Base-by-base conservation (phyloP, 2,113 vertebrate genomes). In the Strigops habroptila region DNA sequence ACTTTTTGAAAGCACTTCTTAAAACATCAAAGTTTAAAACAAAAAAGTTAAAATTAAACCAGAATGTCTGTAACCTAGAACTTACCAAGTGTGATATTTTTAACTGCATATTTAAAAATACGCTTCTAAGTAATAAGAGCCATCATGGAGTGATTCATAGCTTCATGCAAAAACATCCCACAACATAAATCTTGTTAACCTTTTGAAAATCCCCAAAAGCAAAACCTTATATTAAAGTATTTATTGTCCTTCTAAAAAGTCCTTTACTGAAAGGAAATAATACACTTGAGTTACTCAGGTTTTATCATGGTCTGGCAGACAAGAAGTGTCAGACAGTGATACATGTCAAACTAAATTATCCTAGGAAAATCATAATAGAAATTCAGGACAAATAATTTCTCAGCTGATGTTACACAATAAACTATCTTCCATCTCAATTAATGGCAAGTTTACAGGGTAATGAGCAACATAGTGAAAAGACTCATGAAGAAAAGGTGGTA, bases 101-200 rank as follows among this genome's bases (percentile, higher is more conserved):
- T 95, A 95, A 95, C 91, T 88, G 71, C 86, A 88, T 92, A 94
- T 92, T 96, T 79, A 95, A 86, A 95, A 96, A 90, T 85, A 92
- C 0, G 10, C 49, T 95, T 91, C 84, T 80, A 96, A 95, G 95
- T 97, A 97, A 97, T 94, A 95, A 87, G 86, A 95, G 71, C 86
- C 94, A 96, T 94, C 96, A 90, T 46, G 69, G 76, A 94, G 44
- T 97, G 95, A 97, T 94, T 96, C 97, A 97, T 95, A 96, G 85
- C 90, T 96, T 96, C 92, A 96, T 97, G 90, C 77, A 96, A 97
- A 96, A 97, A 94, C 96, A 97, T 93, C 95, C 88, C 88, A 97
- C 94, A 91, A 96, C 73, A 96, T 91, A 97, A 96, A 97, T 97
- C 93, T 71, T 93, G 92, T 96, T 97, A 97, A 96, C 96, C 95